Base-by-base conservation (phyloP, 2,113 vertebrate genomes). In the Crocuta crocuta region DNA sequence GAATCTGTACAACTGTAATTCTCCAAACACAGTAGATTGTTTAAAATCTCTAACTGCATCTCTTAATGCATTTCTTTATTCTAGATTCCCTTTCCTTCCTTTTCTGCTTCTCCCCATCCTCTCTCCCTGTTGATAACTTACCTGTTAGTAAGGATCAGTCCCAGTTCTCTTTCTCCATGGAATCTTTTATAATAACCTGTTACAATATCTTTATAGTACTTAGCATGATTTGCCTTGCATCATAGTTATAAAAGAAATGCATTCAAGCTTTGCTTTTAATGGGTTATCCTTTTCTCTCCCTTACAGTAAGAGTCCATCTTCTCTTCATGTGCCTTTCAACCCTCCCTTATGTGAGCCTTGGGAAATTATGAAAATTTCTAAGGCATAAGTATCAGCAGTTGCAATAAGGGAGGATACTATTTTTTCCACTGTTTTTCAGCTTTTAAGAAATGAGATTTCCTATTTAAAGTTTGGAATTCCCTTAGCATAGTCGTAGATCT, bases 381-480 rank as follows among this genome's bases (percentile, higher is more conserved):
- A 91, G 16, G 1, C 24, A 10, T 68, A 24, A 70, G 1, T 33
- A 73, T 70, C 2, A 50, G 13, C 6, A 68, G 8, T 73, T 86
- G 15, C 2, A 39, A 24, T 48, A 68, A 96, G 1, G 26, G 35
- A 43, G 12, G 1, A 2, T 53, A 74, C 58, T 43, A 63, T 78
- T 53, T 48, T 84, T 84, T 73, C 15, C 13, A 70, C 48, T 58
- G 50, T 76, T 82, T 74, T 83, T 7, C 4, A 94, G 6, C 7
- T 82, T 97, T 97, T 63, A 96, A 81, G 15, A 95, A 80, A 79
- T 89, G 10, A 50, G 8, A 82, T 78, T 95, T 68, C 43, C 28
- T 15, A 80, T 21, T 92, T 85, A 88, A 76, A 68, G 48, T 95
- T 93, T 92, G 39, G 31, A 68, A 31, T 79, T 90, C 2, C 35